Evolutionary conservation across 2,797 vertebrate species (phyloP), one percentile per base, ranked within the genome.

Genomic region (Onychomys torridus): DNA sequence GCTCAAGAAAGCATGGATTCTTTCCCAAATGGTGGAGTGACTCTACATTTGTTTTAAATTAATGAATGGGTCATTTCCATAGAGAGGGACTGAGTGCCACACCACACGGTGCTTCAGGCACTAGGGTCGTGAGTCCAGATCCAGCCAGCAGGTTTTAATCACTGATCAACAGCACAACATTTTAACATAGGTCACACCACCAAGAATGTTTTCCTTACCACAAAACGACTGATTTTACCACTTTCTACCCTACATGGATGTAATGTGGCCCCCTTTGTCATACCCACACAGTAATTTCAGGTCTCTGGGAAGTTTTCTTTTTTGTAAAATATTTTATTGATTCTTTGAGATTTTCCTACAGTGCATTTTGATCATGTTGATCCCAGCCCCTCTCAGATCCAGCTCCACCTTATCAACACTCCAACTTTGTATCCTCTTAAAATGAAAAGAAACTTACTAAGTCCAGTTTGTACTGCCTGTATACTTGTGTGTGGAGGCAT

Each of bases 1-100:
- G 71, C 97, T 89, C 82, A 75, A n/a, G 75, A 79, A 96, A 95
- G 59, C 65, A 4, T 6, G 52, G 52, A 59, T 84, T 0, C 57
- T 63, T 97, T 82, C 97, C 93, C 83, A 96, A 82, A 88, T 61
- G 91, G 79, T 65, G n/a, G 92, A 84, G 89, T 84, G 5, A 89
- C 84, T 76, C n/a, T 93, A 57, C 12, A 43, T 89, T 98, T 97
- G 67, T 78, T 83, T 90, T 91, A 69, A 89, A 63, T 79, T 95
- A 96, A 90, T 75, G 86, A 89, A 49, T 71, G 55, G 59, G 61
- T 61, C 78, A 94, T 94, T 96, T 95, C 59, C 89, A 12, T 5
- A 67, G 69, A 83, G 37, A 6, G 0, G 57, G 23, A 23, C 79
- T 69, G 40, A 86, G 29, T 16, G 2, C 19, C 63, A 59, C 29